Conservation (phyloP, 1,140 invertebrate species). For the Vanessa tameamea region DNA sequence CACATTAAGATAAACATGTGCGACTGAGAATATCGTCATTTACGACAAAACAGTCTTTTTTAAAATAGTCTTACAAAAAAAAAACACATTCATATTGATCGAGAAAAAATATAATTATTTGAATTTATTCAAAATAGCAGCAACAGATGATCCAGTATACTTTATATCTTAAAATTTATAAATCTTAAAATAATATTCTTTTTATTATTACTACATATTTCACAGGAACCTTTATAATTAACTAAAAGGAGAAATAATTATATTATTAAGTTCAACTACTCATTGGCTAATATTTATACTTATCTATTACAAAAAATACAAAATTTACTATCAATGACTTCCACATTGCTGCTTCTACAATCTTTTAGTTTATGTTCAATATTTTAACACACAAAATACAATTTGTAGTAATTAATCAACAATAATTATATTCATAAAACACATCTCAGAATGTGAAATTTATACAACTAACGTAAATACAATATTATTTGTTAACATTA, state of each 20-base stretch:
- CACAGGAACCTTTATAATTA: conserved; percentile 5
- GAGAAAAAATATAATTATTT: not conserved
- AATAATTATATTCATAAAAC: not conserved
- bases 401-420: not conserved
- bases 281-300: conserved; percentile 10
- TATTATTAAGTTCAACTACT: not conserved
- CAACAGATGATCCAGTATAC: too few relatives aligned
- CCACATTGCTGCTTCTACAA: conserved; percentile 22
- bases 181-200: not conserved
- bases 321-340: conserved; percentile 40
- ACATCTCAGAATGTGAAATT: not conserved
- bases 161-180: not conserved
- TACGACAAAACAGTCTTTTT: not conserved
- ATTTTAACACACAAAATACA: conserved; percentile 2
- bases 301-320: conserved; percentile 57
- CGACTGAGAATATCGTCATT: not conserved
- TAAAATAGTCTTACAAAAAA: not conserved
- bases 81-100: not conserved
- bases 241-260: conserved; percentile 17
- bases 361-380: conserved; percentile 6
- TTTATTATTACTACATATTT: not conserved
- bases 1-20: not conserved
- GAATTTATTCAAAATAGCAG: too few relatives aligned
- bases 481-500: conserved; percentile 10
- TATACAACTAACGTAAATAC: not conserved